These are phyloP conservation scores for Microcebus lehilahytsara DNA, from an alignment of 2,113 vertebrate species.

Conservation along the genomic window DNA sequence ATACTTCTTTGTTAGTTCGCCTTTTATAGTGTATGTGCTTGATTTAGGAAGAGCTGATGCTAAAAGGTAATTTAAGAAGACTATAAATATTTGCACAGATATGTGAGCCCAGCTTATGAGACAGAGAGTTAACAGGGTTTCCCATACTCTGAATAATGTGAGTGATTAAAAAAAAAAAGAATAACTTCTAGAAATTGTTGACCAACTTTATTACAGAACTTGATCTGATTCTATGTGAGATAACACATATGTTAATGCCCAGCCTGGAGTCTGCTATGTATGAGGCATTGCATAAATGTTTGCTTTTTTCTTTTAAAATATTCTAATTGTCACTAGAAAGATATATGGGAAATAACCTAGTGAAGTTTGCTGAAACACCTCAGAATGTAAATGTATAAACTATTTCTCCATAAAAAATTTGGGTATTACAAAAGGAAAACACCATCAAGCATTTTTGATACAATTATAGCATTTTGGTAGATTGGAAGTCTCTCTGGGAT, in stretches of 20 bases:
- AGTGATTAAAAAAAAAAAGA: neutral
- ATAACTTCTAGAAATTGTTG: conserved; percentile 26
- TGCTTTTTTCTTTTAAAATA: neutral
- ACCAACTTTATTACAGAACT: neutral
- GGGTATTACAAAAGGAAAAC: neutral
- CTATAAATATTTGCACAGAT: conserved; percentile 56
- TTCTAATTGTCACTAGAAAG: neutral
- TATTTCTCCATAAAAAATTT: neutral
- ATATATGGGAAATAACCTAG: neutral
- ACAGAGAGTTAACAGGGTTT: conserved; percentile 8
- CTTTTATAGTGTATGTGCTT: conserved; percentile 58
- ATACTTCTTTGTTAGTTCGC: conserved; percentile 57
- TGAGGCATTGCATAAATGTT: neutral
- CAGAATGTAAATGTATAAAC: neutral
- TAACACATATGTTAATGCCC: neutral
- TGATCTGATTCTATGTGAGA: neutral
- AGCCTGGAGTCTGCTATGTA: neutral
- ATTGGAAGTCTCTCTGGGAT: neutral
- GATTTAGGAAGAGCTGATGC: conserved; percentile 53
- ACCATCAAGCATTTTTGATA: neutral
- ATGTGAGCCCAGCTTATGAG: conserved; percentile 1
- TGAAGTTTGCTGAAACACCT: neutral
- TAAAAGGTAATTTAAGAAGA: conserved; percentile 71
- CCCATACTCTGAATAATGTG: neutral
- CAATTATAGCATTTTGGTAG: neutral